A percentile compares a stretch with the other conserved stretches of the same genome.
phyloP scores from a whole-genome alignment of 2,888 invertebrate species.

The Tromatobia lineatoria region DNA sequence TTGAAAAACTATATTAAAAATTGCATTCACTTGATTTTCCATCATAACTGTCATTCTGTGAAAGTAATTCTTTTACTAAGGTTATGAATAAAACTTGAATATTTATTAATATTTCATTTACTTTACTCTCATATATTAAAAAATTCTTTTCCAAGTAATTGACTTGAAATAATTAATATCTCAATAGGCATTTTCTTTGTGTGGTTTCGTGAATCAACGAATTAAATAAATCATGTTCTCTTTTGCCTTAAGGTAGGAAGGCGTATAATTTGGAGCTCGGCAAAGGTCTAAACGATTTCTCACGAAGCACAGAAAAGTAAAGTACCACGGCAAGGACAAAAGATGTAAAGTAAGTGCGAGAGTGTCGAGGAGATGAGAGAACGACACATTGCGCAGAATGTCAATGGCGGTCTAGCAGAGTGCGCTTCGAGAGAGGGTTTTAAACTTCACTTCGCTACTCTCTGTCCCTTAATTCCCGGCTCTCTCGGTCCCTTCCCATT shows the following conservation, averaged over 20 bases:
- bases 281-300: not conserved
- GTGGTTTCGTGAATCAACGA: no score
- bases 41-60: no score
- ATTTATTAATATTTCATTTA: no score
- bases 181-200: no score
- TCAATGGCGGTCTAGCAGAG: conserved; percentile 77
- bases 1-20: no score
- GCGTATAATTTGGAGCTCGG: conserved; percentile 4
- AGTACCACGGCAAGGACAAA: not conserved
- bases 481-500: conserved; percentile 60
- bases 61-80: no score
- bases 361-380: conserved; percentile 45
- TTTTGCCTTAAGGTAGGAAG: not conserved
- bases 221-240: no score
- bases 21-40: no score
- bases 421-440: conserved; percentile 75
- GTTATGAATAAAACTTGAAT: no score
- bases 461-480: conserved; percentile 26
- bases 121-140: no score
- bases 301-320: not conserved
- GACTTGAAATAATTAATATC: no score
- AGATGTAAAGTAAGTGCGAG: conserved; percentile 44
- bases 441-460: conserved; percentile 74
- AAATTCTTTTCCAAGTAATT: no score
- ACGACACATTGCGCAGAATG: conserved; percentile 72